Percentiles rank a stretch among this genome's conserved stretches.
Evolutionary conservation across 2,113 vertebrate species (phyloP).

Genomic region (Cromileptes altivelis): DNA sequence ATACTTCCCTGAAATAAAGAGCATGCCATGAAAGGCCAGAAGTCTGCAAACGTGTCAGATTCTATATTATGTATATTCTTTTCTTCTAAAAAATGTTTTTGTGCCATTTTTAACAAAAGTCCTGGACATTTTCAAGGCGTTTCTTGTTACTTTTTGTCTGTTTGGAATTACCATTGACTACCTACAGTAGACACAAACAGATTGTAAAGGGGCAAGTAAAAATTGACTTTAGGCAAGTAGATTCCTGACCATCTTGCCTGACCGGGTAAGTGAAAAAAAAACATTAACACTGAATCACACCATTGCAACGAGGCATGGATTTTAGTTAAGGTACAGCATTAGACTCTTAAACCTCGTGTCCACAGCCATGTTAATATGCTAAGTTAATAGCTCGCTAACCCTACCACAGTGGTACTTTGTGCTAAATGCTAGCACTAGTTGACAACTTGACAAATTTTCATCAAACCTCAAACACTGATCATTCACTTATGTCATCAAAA

Average conservation of each 20-base stretch:
- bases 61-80: not conserved
- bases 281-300: too few species aligned
- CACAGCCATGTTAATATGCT: not conserved
- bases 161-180: not conserved
- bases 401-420: too few species aligned
- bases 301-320: not conserved
- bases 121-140: not conserved
- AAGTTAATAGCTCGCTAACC: not conserved
- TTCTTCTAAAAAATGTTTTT: not conserved
- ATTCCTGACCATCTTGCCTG: too few species aligned
- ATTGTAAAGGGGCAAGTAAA: not conserved
- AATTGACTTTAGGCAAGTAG: too few species aligned
- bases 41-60: slow-evolving; percentile 6
- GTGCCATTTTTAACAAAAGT: too few species aligned
- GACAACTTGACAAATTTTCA: too few species aligned
- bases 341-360: not conserved
- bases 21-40: slow-evolving; percentile 52
- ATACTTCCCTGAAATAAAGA: slow-evolving; percentile 47
- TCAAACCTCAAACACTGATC: too few species aligned
- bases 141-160: not conserved
- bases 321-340: too few species aligned
- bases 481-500: too few species aligned
- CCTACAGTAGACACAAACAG: not conserved
- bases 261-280: too few species aligned
- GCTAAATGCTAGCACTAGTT: too few species aligned